These are phyloP conservation scores for Thryonomys swinderianus DNA, from an alignment of 2,113 vertebrate genomes.

Conservation along the genomic window DNA sequence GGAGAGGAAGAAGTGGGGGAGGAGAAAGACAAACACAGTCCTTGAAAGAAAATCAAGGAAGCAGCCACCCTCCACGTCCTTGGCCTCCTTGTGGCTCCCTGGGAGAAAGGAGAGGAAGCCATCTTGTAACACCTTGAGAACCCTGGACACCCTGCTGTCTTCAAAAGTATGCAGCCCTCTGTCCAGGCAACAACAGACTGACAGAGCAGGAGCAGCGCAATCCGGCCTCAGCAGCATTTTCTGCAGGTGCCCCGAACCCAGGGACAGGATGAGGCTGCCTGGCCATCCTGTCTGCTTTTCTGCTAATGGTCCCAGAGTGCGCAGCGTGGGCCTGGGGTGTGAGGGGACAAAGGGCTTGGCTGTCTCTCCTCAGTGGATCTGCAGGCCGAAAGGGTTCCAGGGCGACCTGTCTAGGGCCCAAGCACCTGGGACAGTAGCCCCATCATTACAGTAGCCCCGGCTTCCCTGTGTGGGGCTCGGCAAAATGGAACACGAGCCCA, in stretches of 20 bases:
- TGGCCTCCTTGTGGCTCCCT: background rate
- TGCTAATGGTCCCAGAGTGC: background rate
- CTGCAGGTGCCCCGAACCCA: background rate
- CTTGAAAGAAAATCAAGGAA: constrained; percentile 93
- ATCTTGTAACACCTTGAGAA: background rate
- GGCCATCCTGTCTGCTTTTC: background rate
- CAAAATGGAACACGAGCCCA: background rate
- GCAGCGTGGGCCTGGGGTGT: too few relatives aligned
- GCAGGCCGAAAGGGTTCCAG: background rate
- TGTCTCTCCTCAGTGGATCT: background rate
- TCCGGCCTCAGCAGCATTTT: background rate
- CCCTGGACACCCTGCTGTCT: background rate
- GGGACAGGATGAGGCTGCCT: accelerated
- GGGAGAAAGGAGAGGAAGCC: background rate
- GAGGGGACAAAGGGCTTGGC: background rate
- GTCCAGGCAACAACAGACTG: background rate
- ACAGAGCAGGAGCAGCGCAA: background rate
- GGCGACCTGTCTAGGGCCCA: background rate
- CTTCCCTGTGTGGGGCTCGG: background rate
- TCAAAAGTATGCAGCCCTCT: background rate
- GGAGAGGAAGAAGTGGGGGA: background rate
- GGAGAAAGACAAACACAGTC: constrained; percentile 89
- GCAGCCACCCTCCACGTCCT: constrained; percentile 78
- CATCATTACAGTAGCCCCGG: too few relatives aligned
- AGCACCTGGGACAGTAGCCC: background rate